A percentile compares a stretch with the other conserved stretches of the same genome.
These are phyloP conservation scores for Schizothorax lantsangensis DNA, from an alignment of 2,797 vertebrate species.

Conservation along the genomic window DNA sequence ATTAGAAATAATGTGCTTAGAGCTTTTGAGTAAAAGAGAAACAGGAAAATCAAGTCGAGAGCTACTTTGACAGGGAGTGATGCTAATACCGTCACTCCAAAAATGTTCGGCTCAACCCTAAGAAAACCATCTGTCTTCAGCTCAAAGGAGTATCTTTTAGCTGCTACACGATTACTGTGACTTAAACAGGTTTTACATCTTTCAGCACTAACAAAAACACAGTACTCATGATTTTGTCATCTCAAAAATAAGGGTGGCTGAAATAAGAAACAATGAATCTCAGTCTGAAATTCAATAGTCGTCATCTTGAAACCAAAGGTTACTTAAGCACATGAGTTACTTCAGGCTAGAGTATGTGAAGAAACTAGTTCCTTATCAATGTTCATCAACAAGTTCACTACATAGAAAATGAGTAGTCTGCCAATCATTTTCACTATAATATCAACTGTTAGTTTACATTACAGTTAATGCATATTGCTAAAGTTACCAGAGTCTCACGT, in stretches of 20 bases:
- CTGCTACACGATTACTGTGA: background rate
- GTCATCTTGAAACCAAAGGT: conserved; percentile 12
- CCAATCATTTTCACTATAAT: background rate
- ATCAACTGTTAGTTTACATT: background rate
- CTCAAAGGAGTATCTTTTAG: background rate
- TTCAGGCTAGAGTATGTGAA: background rate
- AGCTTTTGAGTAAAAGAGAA: background rate
- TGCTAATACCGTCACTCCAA: background rate
- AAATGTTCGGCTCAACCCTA: conserved; percentile 35
- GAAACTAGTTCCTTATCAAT: background rate
- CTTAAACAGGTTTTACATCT: conserved; percentile 22
- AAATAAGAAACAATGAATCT: background rate
- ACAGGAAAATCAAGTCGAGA: conserved; percentile 6
- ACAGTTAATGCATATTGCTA: background rate
- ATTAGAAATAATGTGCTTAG: background rate
- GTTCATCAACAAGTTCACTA: background rate
- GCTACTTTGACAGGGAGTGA: conserved; percentile 3
- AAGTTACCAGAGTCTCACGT: background rate
- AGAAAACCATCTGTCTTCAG: background rate
- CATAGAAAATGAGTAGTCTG: background rate
- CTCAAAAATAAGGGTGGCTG: background rate
- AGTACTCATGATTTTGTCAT: conserved; percentile 1
- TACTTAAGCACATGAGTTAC: background rate
- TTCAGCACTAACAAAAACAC: background rate
- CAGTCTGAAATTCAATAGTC: background rate